Evolutionary conservation across 2,888 invertebrate genomes (phyloP).

Genomic region (Andrena flavipes): DNA sequence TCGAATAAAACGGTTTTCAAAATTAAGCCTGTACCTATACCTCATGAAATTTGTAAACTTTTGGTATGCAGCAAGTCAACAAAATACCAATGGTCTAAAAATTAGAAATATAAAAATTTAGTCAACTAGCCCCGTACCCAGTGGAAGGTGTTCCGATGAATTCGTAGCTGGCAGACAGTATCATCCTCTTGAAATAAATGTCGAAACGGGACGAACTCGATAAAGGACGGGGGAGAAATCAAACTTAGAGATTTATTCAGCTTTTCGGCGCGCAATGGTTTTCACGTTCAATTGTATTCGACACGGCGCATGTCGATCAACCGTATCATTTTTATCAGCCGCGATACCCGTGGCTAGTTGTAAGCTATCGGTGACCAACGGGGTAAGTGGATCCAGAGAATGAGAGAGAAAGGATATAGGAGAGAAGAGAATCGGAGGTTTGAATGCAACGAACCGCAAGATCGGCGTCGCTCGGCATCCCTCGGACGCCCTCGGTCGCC

Average conservation of each 20-base stretch:
- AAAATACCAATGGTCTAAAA: too few species aligned
- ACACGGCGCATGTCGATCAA: background rate
- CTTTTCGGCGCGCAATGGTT: background rate
- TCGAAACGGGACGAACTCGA: too few species aligned
- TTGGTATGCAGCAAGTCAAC: too few species aligned
- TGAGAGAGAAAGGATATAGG: constrained; percentile 8
- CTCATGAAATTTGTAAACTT: too few species aligned
- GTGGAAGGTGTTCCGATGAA: too few species aligned
- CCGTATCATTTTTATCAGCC: constrained; percentile 57
- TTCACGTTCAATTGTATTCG: background rate
- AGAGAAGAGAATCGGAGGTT: constrained; percentile 49
- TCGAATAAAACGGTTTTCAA: too few species aligned
- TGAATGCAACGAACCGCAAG: constrained; percentile 57
- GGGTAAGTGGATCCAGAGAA: constrained; percentile 15
- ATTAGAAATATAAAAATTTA: too few species aligned
- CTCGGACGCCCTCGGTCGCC: constrained; percentile 72
- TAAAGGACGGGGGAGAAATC: too few species aligned
- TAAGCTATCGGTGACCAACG: constrained; percentile 18
- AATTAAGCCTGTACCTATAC: too few species aligned
- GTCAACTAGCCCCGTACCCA: too few species aligned
- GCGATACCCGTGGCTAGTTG: constrained; percentile 22
- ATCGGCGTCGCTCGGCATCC: constrained; percentile 68
- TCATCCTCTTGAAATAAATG: too few species aligned
- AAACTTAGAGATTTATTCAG: background rate
- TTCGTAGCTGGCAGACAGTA: too few species aligned